Conservation (phyloP, 1,140 invertebrate species). For the Holotrichia oblita region DNA sequence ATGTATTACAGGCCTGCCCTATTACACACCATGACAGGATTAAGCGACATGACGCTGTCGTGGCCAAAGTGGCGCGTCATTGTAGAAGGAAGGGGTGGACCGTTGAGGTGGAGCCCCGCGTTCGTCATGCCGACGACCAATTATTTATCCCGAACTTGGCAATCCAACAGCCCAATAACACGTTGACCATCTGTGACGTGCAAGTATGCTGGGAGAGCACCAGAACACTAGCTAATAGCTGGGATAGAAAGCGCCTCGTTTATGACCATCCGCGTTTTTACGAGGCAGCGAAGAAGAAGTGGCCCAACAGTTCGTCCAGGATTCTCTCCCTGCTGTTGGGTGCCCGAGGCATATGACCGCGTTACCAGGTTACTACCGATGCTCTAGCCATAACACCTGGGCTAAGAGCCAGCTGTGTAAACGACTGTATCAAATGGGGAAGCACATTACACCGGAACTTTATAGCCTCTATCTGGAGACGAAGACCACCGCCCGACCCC, state of each 20-base stretch:
- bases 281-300: not conserved
- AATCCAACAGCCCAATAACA: not conserved
- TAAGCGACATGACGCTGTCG: constrained; percentile 41
- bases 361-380: constrained; percentile 37
- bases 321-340: constrained; percentile 41
- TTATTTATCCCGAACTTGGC: not conserved
- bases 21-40: constrained; percentile 34
- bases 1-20: constrained; percentile 46
- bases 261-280: not conserved
- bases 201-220: constrained; percentile 40
- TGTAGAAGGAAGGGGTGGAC: not conserved
- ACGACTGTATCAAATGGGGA: constrained; percentile 28
- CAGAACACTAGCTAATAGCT: not conserved
- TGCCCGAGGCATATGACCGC: constrained; percentile 46
- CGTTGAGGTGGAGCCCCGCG: constrained; percentile 42
- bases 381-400: constrained; percentile 14
- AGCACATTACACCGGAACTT: not conserved
- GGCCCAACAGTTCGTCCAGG: constrained; percentile 26
- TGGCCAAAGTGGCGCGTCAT: constrained; percentile 32
- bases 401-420: constrained; percentile 38
- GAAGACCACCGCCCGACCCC: not conserved
- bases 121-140: constrained; percentile 39
- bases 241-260: not conserved
- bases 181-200: not conserved
- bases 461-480: not conserved